Evolutionary conservation across 2,797 vertebrate genomes (phyloP).

Genomic region (Pseudomugil tenellus): DNA sequence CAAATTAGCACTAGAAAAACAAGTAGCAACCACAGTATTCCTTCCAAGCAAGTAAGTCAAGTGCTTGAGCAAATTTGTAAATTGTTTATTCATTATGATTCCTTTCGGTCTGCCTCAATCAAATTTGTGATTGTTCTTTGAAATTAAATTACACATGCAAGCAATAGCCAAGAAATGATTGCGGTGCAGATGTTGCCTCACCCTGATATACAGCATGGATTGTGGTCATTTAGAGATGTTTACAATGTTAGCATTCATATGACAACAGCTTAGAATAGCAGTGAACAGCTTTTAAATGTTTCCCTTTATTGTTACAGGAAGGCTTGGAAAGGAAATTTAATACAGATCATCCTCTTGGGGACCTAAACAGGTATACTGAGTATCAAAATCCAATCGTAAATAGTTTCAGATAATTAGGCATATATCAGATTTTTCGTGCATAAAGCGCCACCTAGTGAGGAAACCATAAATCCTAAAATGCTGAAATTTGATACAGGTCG

Average conservation of each 20-base stretch:
- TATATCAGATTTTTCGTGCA: no score
- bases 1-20: conserved; percentile 15
- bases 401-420: no score
- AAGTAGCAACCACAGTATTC: conserved; percentile 1
- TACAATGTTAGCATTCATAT: conserved; percentile 38
- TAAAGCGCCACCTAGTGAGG: no score
- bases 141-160: conserved; percentile 23
- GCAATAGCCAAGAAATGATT: conserved; percentile 20
- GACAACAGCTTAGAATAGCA: conserved; percentile 49
- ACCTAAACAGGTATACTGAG: no score
- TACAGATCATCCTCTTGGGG: no score
- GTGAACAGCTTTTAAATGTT: conserved; percentile 43
- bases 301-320: conserved; percentile 33
- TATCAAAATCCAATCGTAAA: no score
- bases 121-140: conserved; percentile 23
- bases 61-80: conserved; percentile 19
- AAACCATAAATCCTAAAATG: no score
- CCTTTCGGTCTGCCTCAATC: conserved; percentile 1
- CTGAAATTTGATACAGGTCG: no score
- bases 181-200: conserved; percentile 26
- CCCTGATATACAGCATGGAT: conserved; percentile 11
- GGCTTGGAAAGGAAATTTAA: no score
- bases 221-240: conserved; percentile 43
- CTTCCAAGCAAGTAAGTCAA: conserved; percentile 18
- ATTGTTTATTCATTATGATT: conserved; percentile 23